Percentiles rank a stretch among this genome's conserved stretches.
Evolutionary conservation across 2,797 vertebrate genomes (phyloP).

Genomic region (Malacoraja senta): DNA sequence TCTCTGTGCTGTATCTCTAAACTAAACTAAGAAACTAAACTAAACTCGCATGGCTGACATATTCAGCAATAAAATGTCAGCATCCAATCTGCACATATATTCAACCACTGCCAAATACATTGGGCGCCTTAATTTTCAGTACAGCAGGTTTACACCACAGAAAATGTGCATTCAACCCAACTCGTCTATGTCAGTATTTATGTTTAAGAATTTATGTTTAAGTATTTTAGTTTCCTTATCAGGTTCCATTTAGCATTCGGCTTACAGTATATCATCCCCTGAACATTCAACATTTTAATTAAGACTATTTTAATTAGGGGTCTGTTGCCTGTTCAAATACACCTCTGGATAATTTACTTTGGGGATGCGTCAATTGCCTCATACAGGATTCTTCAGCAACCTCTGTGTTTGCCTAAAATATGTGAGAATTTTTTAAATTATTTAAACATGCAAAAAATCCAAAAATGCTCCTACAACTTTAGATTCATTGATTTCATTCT

Average conservation of each 20-base stretch:
- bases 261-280: neutral
- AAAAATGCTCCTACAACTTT: neutral
- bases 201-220: too few relatives aligned
- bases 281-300: neutral
- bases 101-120: neutral
- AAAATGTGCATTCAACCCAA: neutral
- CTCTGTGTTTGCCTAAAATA: neutral
- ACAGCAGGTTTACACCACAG: neutral
- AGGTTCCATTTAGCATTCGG: neutral
- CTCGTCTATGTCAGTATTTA: neutral
- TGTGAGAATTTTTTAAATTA: neutral
- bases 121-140: neutral
- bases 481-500: neutral
- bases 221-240: neutral
- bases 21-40: too few relatives aligned
- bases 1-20: too few relatives aligned
- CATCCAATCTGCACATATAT: neutral
- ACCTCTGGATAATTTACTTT: neutral
- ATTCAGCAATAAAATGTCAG: neutral
- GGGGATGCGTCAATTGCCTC: neutral
- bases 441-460: neutral
- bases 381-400: neutral
- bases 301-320: neutral
- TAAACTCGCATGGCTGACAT: neutral
- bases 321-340: neutral